These are phyloP conservation scores for Callaeas wilsoni DNA, from an alignment of 2,113 vertebrate species.

Conservation along the genomic window DNA sequence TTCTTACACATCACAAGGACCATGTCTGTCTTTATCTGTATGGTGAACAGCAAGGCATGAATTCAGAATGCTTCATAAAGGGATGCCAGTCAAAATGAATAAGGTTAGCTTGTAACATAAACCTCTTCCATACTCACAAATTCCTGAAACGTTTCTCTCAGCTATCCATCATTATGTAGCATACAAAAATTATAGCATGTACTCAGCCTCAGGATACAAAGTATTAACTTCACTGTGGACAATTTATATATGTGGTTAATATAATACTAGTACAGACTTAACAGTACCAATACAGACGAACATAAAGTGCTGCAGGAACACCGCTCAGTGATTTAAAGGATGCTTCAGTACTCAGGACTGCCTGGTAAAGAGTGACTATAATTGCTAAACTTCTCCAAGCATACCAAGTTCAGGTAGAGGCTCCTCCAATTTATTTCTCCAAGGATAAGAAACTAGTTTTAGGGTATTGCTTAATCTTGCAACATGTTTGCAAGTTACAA, in stretches of 20 bases:
- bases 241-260: background rate
- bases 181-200: accelerated
- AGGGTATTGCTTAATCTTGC: background rate
- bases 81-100: background rate
- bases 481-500: background rate
- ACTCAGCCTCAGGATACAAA: background rate
- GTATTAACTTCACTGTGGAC: background rate
- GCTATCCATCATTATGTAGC: background rate
- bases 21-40: conserved; percentile 92
- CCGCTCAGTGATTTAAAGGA: background rate
- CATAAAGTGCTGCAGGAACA: background rate
- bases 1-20: conserved; percentile 92
- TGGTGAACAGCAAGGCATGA: background rate
- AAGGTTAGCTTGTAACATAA: background rate
- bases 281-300: background rate
- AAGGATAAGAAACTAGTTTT: background rate
- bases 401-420: background rate
- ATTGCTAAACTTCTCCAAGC: background rate
- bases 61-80: background rate
- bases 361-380: background rate
- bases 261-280: background rate
- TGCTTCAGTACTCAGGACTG: background rate
- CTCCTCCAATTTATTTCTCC: background rate
- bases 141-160: background rate
- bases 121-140: background rate